Evolutionary conservation across 2,797 vertebrate species (phyloP), one percentile per base, ranked within the genome.

Genomic region (Cossypha niveicapilla): DNA sequence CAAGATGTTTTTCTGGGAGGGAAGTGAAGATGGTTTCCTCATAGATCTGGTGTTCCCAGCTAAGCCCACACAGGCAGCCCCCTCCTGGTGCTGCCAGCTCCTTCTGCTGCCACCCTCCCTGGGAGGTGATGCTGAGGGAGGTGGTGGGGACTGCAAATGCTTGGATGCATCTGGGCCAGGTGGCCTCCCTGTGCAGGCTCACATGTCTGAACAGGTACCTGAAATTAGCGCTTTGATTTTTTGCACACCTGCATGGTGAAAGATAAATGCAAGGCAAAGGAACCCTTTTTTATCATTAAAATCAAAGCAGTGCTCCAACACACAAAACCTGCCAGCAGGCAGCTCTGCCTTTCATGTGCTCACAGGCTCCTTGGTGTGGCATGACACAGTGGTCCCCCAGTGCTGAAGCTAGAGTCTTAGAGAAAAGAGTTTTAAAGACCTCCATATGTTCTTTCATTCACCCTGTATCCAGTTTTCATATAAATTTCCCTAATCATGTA

Each of bases 201-300:
- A 50, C 84, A 3, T 80, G 94, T 53, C 72, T 92, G 75, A 92
- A 34, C 92, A 65, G 42, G 28, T 18, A 67, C 27, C 23, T 74
- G 34, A 67, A 61, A 89, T 77, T 24, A 91, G 57, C 28, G 22
- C 67, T 85, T 82, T 61, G 6, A 54, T 25, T 91, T 91, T 93
- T 93, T 89, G 86, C 68, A 77, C 92, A 92, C 87, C 94, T 96
- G 91, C 18, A 7, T 18, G 42, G 57, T 83, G 62, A 45, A 80
- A 71, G 74, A 80, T 74, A 37, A 93, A 71, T 21, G 71, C 42
- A 67, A 84, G 74, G 61, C 65, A 92, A 88, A 86, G 17, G 54
- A 93, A 18, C 13, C 30, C 1, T 74, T 74, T 84, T 83, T 92
- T 91, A 94, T 95, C 65, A 25, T 37, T 74, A 34, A 74, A 96